Conservation (phyloP, 2,113 vertebrate genomes). For the Naja naja region DNA sequence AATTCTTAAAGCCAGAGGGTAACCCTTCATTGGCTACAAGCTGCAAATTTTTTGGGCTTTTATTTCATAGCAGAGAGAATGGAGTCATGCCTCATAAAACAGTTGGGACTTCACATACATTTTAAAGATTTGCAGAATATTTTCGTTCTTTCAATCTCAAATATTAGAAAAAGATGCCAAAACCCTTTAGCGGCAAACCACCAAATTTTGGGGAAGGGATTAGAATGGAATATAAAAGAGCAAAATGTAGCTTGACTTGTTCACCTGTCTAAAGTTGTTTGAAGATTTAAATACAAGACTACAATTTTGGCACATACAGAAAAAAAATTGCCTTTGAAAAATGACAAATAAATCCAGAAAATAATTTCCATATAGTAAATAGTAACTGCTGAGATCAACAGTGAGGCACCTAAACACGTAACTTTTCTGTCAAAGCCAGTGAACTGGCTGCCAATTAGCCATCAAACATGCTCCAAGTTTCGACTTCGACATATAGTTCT, state of each 20-base stretch:
- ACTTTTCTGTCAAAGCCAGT: background rate
- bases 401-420: background rate
- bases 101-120: background rate
- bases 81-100: background rate
- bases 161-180: background rate
- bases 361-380: background rate
- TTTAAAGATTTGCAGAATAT: background rate
- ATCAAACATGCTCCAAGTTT: background rate
- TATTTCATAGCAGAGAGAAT: background rate
- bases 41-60: background rate
- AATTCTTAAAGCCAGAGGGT: background rate
- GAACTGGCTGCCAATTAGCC: background rate
- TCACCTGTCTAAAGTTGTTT: background rate
- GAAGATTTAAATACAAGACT: background rate
- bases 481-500: background rate
- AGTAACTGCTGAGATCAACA: slow-evolving; percentile 5
- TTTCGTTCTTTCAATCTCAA: background rate
- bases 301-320: background rate
- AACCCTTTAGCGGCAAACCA: background rate
- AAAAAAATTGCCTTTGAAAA: background rate
- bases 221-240: background rate
- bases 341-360: background rate
- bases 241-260: background rate
- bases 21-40: background rate
- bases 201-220: background rate